A percentile compares a stretch with the other conserved stretches of the same genome.
These are phyloP conservation scores for Zosterops japonicus DNA, from an alignment of 2,113 vertebrate species.

Conservation along the genomic window DNA sequence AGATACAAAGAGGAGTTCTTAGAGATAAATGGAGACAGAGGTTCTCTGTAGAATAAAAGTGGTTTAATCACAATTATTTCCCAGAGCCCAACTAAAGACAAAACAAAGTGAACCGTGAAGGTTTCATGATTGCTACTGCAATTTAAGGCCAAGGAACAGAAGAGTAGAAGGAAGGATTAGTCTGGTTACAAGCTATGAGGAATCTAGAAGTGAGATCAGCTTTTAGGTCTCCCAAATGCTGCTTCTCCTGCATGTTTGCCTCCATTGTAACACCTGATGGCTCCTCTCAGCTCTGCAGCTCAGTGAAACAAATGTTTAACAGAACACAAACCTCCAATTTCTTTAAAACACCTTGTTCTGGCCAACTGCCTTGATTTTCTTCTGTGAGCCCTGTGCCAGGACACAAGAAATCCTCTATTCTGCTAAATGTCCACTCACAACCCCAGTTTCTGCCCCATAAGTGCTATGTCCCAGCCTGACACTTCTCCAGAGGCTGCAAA, in stretches of 20 bases:
- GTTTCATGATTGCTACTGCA: background rate
- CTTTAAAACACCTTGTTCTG: background rate
- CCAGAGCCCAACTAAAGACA: background rate
- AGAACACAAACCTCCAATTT: background rate
- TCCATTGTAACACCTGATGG: background rate
- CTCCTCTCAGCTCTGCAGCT: background rate
- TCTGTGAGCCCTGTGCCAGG: background rate
- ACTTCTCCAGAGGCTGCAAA: background rate
- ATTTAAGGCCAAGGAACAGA: background rate
- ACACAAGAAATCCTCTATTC: background rate
- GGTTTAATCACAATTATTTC: background rate
- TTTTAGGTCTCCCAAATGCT: background rate
- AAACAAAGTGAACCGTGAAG: fast-evolving
- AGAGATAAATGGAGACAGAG: background rate
- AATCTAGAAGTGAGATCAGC: background rate
- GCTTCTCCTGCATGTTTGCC: background rate
- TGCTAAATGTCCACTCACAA: background rate
- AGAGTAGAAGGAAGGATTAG: background rate
- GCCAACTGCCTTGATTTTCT: background rate
- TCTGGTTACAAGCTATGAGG: background rate
- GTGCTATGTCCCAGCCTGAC: background rate
- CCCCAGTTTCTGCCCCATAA: background rate
- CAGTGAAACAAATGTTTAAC: background rate
- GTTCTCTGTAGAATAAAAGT: background rate
- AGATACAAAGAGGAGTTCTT: background rate